Percentiles rank a stretch among this genome's conserved stretches.
phyloP scores from a whole-genome alignment of 1,140 invertebrate species.

The Bombus waltoni region DNA sequence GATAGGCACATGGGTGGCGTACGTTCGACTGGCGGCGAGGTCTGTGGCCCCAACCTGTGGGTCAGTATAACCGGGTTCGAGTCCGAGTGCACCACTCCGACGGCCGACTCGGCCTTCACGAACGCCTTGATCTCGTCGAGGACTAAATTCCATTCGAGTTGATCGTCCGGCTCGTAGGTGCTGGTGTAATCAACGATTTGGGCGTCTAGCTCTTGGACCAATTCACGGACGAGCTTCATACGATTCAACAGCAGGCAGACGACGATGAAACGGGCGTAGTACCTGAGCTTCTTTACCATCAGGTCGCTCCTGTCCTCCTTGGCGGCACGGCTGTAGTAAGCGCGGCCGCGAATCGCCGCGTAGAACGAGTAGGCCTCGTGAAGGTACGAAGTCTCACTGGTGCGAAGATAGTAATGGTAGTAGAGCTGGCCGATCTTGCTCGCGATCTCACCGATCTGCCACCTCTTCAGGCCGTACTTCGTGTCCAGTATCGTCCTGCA shows the following conservation, averaged over 20 bases:
- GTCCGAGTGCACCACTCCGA: constrained; percentile 94
- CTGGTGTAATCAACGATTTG: constrained; percentile 97
- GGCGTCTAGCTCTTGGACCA: constrained; percentile 95
- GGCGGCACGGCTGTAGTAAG: constrained; percentile 96
- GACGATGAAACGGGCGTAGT: constrained; percentile 98
- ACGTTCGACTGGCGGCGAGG: constrained; percentile 94
- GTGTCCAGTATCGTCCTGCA: constrained; percentile 91
- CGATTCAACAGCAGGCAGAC: constrained; percentile 97
- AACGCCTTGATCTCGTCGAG: constrained; percentile 97
- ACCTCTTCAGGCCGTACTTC: constrained; percentile 97
- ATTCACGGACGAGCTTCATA: constrained; percentile 96
- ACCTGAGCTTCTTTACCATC: constrained; percentile 98
- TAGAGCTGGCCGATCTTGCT: constrained; percentile 99
- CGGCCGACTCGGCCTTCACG: constrained; percentile 95
- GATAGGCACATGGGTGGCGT: constrained; percentile 92
- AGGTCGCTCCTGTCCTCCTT: constrained; percentile 97
- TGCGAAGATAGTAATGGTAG: constrained; percentile 98
- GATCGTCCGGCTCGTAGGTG: constrained; percentile 98
- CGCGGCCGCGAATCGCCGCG: constrained; percentile 95
- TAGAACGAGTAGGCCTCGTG: constrained; percentile 98
- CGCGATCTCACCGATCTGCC: constrained; percentile 99
- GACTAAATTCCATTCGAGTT: constrained; percentile 97
- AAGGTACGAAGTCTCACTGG: constrained; percentile 97
- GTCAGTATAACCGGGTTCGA: constrained; percentile 91
- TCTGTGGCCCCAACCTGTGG: constrained; percentile 92